Conservation (phyloP, 2,888 invertebrate genomes). For the Hirtodrosophila duncani region DNA sequence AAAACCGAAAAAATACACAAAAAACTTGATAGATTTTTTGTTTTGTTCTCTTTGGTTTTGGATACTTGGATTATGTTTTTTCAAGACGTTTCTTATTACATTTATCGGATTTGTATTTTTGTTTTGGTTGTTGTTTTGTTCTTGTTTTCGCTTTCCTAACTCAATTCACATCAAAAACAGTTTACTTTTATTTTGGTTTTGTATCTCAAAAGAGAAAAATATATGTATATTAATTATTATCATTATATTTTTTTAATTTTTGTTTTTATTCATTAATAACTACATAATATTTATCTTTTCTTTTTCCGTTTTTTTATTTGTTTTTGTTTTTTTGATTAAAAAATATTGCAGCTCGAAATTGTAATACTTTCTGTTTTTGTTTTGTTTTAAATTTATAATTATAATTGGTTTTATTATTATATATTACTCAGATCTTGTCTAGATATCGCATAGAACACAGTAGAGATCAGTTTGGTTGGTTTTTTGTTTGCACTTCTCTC, state of each 20-base stretch:
- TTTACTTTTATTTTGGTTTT: conserved; percentile 47
- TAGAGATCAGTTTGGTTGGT: conserved; percentile 68
- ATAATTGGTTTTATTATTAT: conserved; percentile 22
- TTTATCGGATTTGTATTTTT: conserved; percentile 14
- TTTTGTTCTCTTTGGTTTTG: conserved; percentile 53
- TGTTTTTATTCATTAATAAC: no score
- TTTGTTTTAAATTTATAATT: conserved; percentile 36
- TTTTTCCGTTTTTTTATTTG: conserved; percentile 20
- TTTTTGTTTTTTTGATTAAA: conserved; percentile 63
- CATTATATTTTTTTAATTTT: conserved; percentile 44
- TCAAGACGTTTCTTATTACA: conserved; percentile 22
- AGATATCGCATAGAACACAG: conserved; percentile 72
- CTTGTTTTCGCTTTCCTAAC: conserved; percentile 41
- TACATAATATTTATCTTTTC: no score
- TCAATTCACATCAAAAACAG: conserved; percentile 70
- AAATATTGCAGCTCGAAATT: conserved; percentile 72
- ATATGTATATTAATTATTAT: conserved; percentile 72
- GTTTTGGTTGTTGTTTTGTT: conserved; percentile 13
- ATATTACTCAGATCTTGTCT: conserved; percentile 20
- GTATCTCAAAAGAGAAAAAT: conserved; percentile 76
- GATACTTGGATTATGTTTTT: conserved; percentile 64
- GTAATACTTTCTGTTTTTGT: conserved; percentile 55
- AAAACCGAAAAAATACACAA: conserved; percentile 59
- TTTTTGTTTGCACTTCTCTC: conserved; percentile 4
- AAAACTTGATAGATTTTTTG: conserved; percentile 42